These are phyloP conservation scores for Eriosoma lanigerum DNA, from an alignment of 1,140 invertebrate species.

Conservation along the genomic window DNA sequence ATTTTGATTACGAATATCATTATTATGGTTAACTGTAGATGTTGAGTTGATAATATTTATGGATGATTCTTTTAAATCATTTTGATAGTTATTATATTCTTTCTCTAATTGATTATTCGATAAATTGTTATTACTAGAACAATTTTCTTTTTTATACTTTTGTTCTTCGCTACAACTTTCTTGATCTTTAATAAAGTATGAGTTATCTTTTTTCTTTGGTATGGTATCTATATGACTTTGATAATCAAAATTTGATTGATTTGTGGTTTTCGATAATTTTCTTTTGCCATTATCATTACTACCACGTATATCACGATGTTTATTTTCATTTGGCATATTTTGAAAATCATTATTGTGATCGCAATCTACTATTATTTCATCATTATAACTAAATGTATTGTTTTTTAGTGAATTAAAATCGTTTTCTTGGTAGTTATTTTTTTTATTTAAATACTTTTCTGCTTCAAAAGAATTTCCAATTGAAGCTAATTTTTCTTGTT, in stretches of 20 bases:
- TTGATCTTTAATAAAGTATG: background rate
- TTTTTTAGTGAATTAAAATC: background rate
- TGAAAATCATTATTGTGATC: background rate
- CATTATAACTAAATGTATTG: background rate
- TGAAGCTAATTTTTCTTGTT: slow-evolving; percentile 17
- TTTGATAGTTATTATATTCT: background rate
- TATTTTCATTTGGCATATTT: background rate
- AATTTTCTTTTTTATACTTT: background rate
- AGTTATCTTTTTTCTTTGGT: background rate
- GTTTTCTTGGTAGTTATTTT: slow-evolving; percentile 1
- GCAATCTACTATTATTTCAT: background rate
- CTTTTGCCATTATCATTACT: background rate
- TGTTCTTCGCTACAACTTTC: background rate
- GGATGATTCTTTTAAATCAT: background rate
- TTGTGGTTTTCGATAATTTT: background rate
- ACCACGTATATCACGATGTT: background rate
- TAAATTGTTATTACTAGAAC: background rate
- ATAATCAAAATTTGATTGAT: background rate
- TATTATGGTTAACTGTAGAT: background rate
- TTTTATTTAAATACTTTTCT: background rate
- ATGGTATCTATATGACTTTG: background rate
- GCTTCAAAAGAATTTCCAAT: slow-evolving; percentile 18
- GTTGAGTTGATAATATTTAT: background rate
- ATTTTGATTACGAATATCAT: background rate
- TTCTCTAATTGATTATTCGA: background rate